Conservation (phyloP, 2,797 vertebrate species). For the Okamejei kenojei region DNA sequence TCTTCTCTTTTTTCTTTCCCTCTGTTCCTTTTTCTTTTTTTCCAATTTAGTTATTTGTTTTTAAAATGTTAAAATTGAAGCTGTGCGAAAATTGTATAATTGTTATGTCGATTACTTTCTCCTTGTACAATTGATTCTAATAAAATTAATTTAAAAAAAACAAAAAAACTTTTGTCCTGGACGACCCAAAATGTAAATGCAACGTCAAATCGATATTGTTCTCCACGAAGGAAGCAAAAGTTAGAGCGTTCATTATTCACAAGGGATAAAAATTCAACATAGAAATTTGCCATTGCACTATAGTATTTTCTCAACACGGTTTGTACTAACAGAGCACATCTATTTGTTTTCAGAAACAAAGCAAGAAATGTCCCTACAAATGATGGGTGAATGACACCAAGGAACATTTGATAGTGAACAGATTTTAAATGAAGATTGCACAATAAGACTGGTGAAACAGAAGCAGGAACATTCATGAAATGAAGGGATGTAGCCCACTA, state of each 20-base stretch:
- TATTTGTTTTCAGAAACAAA: slow-evolving; percentile 13
- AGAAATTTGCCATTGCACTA: background rate
- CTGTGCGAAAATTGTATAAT: too few relatives aligned
- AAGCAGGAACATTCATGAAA: slow-evolving; percentile 26
- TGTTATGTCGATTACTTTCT: too few relatives aligned
- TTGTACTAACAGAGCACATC: slow-evolving; percentile 14
- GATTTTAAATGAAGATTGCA: slow-evolving; percentile 13
- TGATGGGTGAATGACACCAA: background rate
- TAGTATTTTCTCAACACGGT: background rate
- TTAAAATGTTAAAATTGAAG: too few relatives aligned
- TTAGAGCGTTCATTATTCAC: background rate
- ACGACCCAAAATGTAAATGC: background rate
- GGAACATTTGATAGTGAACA: background rate
- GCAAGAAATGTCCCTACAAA: background rate
- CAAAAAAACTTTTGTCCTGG: background rate
- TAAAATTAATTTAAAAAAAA: too few relatives aligned
- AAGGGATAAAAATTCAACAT: background rate
- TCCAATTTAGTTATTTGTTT: too few relatives aligned
- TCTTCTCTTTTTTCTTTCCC: too few relatives aligned
- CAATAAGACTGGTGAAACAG: slow-evolving; percentile 17
- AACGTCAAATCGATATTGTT: background rate
- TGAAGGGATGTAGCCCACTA: slow-evolving; percentile 53
- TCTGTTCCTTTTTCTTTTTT: too few relatives aligned
- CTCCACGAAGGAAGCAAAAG: background rate
- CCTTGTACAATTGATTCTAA: too few relatives aligned